Evolutionary conservation across 2,113 vertebrate genomes (phyloP), one percentile per base, ranked within the genome.

Genomic region (Oncorhynchus mykiss): DNA sequence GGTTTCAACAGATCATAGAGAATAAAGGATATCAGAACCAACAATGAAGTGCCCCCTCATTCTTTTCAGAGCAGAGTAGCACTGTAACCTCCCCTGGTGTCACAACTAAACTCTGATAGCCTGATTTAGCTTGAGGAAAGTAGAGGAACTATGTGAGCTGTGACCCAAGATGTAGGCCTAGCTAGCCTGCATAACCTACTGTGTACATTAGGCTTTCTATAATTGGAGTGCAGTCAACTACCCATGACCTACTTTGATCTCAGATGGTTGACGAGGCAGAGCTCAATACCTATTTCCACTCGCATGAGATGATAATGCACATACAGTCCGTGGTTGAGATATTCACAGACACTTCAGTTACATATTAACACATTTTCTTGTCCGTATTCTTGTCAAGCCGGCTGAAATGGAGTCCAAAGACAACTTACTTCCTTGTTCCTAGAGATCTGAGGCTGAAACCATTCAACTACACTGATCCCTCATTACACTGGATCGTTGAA

Each of bases 191-290:
- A 13, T n/a, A 67, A 67, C 14, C 29, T 11, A 14, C 14, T 3
- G 34, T 29, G 31, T 77, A 62, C 72, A 20, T 71, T 7, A 8
- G 34, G 6, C 34, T 39, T 39, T 39, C 34, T 85, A 70, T 74
- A 81, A 79, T 81, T 77, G 51, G 49, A 76, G 74, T 67, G 76
- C 80, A 80, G 74, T 20, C 70, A 70, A 74, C 39, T 7, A 39
- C 7, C 68, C 51, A 65, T 85, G 85, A 88, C 86, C 88, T 88
- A 89, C 80, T 90, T 89, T 75, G 77, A 85, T 85, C 73, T 75
- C 29, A 82, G 68, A 84, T 77, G 66, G 29, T 79, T 54, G 18
- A 51, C 12, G 25, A 76, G 57, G 49, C 62, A 57, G 45, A 27
- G 64, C 62, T 34, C 3, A 62, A 67, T 24, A 48, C n/a, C 48